A percentile compares a stretch with the other conserved stretches of the same genome.
Evolutionary conservation across 2,113 vertebrate genomes (phyloP).

Genomic region (Paraplagusia blochii): DNA sequence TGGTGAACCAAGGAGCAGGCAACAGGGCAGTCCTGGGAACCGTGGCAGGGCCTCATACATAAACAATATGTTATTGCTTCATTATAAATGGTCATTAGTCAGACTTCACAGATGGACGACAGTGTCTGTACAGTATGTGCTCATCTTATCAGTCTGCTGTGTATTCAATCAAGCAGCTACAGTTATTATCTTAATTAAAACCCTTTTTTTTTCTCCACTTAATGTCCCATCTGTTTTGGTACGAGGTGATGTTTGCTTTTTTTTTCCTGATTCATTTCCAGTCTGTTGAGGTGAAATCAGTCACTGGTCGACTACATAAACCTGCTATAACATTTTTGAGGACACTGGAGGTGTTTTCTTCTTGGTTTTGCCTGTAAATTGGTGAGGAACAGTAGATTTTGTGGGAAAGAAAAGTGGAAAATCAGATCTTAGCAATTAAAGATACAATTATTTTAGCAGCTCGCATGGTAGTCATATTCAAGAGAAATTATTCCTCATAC

Average conservation of each 20-base stretch:
- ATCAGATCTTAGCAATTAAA: background rate
- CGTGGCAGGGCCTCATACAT: too few species aligned
- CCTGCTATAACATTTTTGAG: too few species aligned
- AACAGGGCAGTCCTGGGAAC: slow-evolving; percentile 9
- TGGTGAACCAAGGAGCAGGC: slow-evolving; percentile 45
- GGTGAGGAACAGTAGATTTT: background rate
- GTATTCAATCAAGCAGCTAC: slow-evolving; percentile 25
- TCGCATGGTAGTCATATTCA: slow-evolving; percentile 7
- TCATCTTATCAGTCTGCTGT: slow-evolving; percentile 18
- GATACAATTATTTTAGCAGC: background rate
- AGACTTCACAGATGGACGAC: slow-evolving; percentile 38
- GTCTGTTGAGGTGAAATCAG: too few species aligned
- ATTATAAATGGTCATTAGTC: slow-evolving; percentile 1
- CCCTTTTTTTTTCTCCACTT: slow-evolving; percentile 29
- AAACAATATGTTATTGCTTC: too few species aligned
- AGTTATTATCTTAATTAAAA: slow-evolving; percentile 36
- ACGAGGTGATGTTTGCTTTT: slow-evolving; percentile 20
- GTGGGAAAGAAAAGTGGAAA: slow-evolving; percentile 24
- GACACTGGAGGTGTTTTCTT: too few species aligned
- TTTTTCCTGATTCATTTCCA: too few species aligned
- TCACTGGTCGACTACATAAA: too few species aligned
- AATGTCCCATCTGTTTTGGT: slow-evolving; percentile 46
- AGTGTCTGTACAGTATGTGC: slow-evolving; percentile 25
- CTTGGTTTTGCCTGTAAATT: too few species aligned
- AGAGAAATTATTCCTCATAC: slow-evolving; percentile 1